A percentile compares a stretch with the other conserved stretches of the same genome.
Evolutionary conservation across 2,797 vertebrate species (phyloP).

Genomic region (Falco biarmicus): DNA sequence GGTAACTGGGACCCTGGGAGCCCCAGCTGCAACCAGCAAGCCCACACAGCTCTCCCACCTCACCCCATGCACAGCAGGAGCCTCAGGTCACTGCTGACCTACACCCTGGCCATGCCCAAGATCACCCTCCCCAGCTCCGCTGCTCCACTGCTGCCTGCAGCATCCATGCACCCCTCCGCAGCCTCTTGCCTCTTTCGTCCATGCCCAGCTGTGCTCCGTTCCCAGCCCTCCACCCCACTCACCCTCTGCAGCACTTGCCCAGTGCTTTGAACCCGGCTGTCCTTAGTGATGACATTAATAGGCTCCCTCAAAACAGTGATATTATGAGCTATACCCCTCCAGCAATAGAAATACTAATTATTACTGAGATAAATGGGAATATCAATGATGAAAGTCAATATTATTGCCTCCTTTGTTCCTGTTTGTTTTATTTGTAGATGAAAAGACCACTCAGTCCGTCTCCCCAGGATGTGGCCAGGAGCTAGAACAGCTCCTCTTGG

Average conservation of each 20-base stretch:
- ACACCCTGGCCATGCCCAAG: background rate
- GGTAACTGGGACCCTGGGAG: too few relatives aligned
- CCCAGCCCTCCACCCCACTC: background rate
- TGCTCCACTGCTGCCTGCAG: background rate
- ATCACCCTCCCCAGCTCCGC: background rate
- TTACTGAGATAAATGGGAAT: slow-evolving; percentile 65
- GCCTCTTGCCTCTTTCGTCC: background rate
- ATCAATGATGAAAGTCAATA: slow-evolving; percentile 69
- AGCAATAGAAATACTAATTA: slow-evolving; percentile 73
- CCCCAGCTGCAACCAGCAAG: background rate
- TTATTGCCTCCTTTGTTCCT: slow-evolving; percentile 65
- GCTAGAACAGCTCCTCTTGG: slow-evolving; percentile 56
- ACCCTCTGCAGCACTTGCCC: background rate
- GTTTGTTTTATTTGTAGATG: slow-evolving; percentile 72
- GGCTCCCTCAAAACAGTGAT: slow-evolving; percentile 28
- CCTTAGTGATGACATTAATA: slow-evolving; percentile 22
- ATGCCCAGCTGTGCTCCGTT: background rate
- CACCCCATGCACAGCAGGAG: background rate
- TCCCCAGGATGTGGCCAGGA: slow-evolving; percentile 39
- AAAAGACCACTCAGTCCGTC: slow-evolving; percentile 51
- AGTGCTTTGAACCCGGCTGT: background rate
- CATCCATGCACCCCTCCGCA: background rate
- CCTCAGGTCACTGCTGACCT: background rate
- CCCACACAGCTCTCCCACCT: background rate
- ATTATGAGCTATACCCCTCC: slow-evolving; percentile 56